Conservation (phyloP, 2,888 invertebrate species). For the Boloria euphrosyne region DNA sequence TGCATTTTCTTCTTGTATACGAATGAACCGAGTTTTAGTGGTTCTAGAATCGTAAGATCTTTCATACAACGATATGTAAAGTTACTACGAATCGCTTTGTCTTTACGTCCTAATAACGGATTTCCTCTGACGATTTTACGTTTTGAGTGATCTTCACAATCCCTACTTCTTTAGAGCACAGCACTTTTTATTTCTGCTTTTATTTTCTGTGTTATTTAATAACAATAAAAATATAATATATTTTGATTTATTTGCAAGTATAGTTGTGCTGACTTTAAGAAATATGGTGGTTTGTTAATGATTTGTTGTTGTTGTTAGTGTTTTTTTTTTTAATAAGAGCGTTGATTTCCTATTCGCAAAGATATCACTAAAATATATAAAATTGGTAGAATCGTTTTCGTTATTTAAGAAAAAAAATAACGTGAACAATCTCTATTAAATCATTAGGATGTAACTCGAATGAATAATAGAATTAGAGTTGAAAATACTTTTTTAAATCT, state of each 20-base stretch:
- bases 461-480: too few species aligned
- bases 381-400: too few species aligned
- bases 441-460: too few species aligned
- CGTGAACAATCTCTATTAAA: too few species aligned
- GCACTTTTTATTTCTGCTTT: conserved; percentile 16
- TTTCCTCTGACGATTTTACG: conserved; percentile 33
- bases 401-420: too few species aligned
- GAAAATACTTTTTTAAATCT: too few species aligned
- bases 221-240: too few species aligned
- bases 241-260: too few species aligned
- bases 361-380: too few species aligned
- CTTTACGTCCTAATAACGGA: conserved; percentile 36
- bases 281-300: too few species aligned
- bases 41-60: conserved; percentile 21
- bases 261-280: too few species aligned
- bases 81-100: conserved; percentile 34
- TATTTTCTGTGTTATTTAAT: conserved; percentile 3
- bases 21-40: conserved; percentile 27
- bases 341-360: not conserved
- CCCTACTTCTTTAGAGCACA: conserved; percentile 9
- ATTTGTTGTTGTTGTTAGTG: too few species aligned
- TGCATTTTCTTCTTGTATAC: conserved; percentile 42
- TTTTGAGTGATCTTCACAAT: conserved; percentile 28
- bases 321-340: not conserved
- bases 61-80: conserved; percentile 31